A percentile compares a stretch with the other conserved stretches of the same genome.
These are phyloP conservation scores for Heloderma charlesbogerti DNA, from an alignment of 2,113 vertebrate species.

Conservation along the genomic window DNA sequence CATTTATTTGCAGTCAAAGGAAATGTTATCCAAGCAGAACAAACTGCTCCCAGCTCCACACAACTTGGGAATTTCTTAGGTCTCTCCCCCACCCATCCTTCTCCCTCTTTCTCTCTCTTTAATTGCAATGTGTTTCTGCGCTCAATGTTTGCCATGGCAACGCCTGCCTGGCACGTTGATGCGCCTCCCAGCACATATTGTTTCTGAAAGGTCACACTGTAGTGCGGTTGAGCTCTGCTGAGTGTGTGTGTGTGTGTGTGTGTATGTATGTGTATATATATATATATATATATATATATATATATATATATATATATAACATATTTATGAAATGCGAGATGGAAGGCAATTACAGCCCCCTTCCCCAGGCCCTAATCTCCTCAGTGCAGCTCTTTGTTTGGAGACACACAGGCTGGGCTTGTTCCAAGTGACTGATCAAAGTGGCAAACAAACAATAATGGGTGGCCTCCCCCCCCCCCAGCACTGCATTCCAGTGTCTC, in stretches of 20 bases:
- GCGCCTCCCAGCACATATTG: constrained; percentile 58
- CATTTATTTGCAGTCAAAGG: background rate
- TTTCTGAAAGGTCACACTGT: constrained; percentile 65
- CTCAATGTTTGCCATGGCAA: constrained; percentile 71
- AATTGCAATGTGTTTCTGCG: constrained; percentile 51
- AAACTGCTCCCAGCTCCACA: fast-evolving
- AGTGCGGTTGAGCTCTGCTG: constrained; percentile 53
- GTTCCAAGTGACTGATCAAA: background rate
- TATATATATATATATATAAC: background rate
- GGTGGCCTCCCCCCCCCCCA: background rate
- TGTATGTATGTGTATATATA: too few relatives aligned
- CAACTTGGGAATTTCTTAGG: background rate
- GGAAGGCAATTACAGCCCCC: constrained; percentile 33
- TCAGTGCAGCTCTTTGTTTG: fast-evolving
- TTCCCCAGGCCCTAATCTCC: fast-evolving
- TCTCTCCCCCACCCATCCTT: background rate
- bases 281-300: background rate
- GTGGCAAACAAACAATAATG: background rate
- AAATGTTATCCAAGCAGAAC: background rate
- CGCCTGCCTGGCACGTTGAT: constrained; percentile 53
- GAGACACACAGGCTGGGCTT: fast-evolving
- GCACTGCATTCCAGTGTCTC: background rate
- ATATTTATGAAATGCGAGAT: constrained; percentile 2
- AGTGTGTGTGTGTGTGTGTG: background rate
- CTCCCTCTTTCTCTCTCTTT: background rate